Evolutionary conservation across 35 echinoderm and acorn worm genomes (phyloP), one percentile per base, ranked within the genome.

Genomic region (Apostichopus californicus): DNA sequence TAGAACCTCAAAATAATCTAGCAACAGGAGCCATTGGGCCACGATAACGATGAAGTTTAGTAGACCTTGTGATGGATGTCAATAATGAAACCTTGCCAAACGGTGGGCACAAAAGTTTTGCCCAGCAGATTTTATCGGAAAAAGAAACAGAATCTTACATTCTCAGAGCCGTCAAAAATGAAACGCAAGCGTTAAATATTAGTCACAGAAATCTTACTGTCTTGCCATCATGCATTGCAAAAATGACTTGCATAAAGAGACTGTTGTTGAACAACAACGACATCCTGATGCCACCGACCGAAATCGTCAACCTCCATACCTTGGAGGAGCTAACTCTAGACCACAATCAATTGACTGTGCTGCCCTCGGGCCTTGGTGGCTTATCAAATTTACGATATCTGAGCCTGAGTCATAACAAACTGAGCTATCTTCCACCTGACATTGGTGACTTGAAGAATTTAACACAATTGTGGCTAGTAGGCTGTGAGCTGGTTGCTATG

Each of bases 231-330:
- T 91, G 71, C 46, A 85, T 96, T 58, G 91, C 93, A 55, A 90
- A 93, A 65, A 78, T 99, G 81, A 87, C 78, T 53, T 68, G 87
- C 15, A 72, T 96, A 7, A 93, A 87, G 79, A 91, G 97, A 83
- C 90, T 99, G 14, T 86, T 99, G 5, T 89, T 99, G 68, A 99
- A 99, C 72, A 93, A 99, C 79, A 98, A 96, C 86, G 91, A 92
- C 14, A 73, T 99, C 6, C 75, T 96, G 23, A 99, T 99, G 97
- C 97, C 97, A 4, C 97, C 97, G 14, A 25, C 93, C 1, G 97
- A 99, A 80, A 77, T 99, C 5, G 81, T 99, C 34, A 70, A 84
- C 1, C 86, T 99, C 3, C 79, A 91, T 61, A 94, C 78, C 59
- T 55, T 99, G 15, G 91, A 96, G 77, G 97, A 94, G 84, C 66